Evolutionary conservation across 1,140 invertebrate species (phyloP).

Genomic region (Ericerus pela): DNA sequence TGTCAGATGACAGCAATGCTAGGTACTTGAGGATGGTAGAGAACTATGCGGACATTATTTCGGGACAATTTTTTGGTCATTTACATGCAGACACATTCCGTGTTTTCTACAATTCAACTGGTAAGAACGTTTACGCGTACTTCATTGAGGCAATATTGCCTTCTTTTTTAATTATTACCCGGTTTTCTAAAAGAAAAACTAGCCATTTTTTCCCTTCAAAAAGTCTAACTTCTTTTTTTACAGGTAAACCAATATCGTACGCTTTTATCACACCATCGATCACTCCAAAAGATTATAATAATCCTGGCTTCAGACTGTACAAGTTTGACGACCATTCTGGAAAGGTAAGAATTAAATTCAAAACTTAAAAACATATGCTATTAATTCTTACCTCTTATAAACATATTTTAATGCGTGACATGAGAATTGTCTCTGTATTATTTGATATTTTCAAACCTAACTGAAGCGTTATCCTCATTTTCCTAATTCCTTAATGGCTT

Average conservation of each 20-base stretch:
- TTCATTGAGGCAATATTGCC: too few species aligned
- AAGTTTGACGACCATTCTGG: constrained; percentile 72
- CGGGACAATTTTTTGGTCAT: constrained; percentile 84
- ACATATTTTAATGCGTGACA: too few species aligned
- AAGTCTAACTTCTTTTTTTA: too few species aligned
- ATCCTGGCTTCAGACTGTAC: constrained; percentile 75
- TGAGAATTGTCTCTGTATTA: too few species aligned
- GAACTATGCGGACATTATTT: constrained; percentile 59
- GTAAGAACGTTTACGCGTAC: too few species aligned
- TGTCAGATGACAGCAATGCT: constrained; percentile 39
- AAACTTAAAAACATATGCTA: neutral
- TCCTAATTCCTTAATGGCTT: too few species aligned
- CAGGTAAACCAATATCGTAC: constrained; percentile 61
- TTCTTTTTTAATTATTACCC: too few species aligned
- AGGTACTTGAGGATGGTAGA: constrained; percentile 53
- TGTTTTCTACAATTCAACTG: constrained; percentile 59
- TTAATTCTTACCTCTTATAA: too few species aligned
- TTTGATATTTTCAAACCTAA: too few species aligned
- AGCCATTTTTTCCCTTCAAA: too few species aligned
- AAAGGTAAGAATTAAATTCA: constrained; percentile 39
- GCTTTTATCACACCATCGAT: constrained; percentile 70
- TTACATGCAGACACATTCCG: constrained; percentile 80
- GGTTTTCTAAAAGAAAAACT: too few species aligned
- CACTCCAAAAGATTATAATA: constrained; percentile 54
- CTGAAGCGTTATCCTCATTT: too few species aligned